Conservation (phyloP, 2,888 invertebrate genomes). For the Trissonchulus latispiculum region DNA sequence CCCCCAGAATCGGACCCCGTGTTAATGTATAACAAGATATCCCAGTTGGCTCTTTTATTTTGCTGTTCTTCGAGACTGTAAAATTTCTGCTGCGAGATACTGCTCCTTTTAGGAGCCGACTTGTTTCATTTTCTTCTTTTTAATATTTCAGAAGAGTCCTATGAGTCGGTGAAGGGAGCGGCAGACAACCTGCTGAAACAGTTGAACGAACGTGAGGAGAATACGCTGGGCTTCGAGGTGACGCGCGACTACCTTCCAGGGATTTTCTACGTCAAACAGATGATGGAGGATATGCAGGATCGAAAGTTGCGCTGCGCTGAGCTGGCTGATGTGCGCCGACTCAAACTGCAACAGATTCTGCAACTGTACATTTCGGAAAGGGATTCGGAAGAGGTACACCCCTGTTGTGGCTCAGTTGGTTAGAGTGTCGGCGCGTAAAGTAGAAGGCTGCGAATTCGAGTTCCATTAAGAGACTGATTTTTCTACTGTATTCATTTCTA, state of each 20-base stretch:
- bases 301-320: slow-evolving; percentile 59
- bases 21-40: no score
- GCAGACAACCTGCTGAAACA: slow-evolving; percentile 67
- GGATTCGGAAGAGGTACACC: slow-evolving; percentile 63
- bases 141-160: slow-evolving; percentile 51
- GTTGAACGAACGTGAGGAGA: slow-evolving; percentile 66
- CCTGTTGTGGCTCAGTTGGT: no score
- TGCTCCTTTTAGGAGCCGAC: no score
- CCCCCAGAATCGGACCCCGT: no score
- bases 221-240: slow-evolving; percentile 61
- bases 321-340: slow-evolving; percentile 62
- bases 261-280: slow-evolving; percentile 61
- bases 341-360: slow-evolving; percentile 65
- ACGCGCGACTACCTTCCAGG: slow-evolving; percentile 58
- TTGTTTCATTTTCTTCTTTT: background rate
- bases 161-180: slow-evolving; percentile 59
- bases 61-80: no score
- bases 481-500: no score
- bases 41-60: no score
- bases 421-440: no score
- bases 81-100: no score
- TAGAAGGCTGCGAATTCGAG: no score
- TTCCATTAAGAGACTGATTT: no score
- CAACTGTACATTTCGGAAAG: slow-evolving; percentile 65
- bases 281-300: slow-evolving; percentile 59